phyloP scores from a whole-genome alignment of 1,140 invertebrate species.

The Pentalonia nigronervosa region DNA sequence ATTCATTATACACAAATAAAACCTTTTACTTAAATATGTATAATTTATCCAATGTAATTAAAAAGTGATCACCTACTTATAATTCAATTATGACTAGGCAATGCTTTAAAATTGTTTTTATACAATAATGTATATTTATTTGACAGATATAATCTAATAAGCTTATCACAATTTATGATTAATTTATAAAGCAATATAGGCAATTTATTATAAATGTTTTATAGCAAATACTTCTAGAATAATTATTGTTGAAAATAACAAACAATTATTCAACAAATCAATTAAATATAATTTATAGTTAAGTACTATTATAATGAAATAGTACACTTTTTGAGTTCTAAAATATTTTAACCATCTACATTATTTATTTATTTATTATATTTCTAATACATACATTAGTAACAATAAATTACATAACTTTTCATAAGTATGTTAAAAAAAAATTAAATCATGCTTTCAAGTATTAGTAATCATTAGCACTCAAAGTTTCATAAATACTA shows the following conservation, averaged over 20 bases:
- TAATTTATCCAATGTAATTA: not conserved
- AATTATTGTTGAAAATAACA: not conserved
- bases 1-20: too few relatives aligned
- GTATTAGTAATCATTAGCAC: too few relatives aligned
- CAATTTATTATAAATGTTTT: not conserved
- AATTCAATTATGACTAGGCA: too few relatives aligned
- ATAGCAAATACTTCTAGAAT: not conserved
- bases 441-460: not conserved
- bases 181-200: not conserved
- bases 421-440: not conserved
- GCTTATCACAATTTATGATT: not conserved
- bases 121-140: not conserved
- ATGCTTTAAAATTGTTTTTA: not conserved
- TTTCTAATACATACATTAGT: not conserved
- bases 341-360: not conserved
- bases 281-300: not conserved
- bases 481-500: too few relatives aligned
- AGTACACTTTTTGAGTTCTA: not conserved
- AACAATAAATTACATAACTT: too few relatives aligned
- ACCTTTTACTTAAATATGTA: not conserved
- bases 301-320: not conserved
- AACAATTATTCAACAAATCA: not conserved
- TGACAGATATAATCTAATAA: not conserved
- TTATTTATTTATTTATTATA: not conserved
- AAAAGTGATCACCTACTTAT: not conserved